phyloP scores from a whole-genome alignment of 2,888 invertebrate genomes.

The Papilio elwesi region DNA sequence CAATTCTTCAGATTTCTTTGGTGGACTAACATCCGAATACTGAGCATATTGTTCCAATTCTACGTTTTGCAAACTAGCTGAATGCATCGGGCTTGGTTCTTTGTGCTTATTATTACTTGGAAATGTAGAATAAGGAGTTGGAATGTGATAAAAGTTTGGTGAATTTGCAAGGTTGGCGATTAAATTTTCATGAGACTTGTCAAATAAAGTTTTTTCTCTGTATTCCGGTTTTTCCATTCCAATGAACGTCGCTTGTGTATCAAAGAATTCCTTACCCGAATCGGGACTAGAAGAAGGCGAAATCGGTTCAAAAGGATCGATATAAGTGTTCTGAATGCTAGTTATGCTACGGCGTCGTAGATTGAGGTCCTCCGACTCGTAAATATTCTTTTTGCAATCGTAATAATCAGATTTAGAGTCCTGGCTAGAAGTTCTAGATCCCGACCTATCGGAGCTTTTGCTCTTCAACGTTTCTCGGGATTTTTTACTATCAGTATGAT shows the following conservation, averaged over 20 bases:
- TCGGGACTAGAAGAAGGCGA: constrained; percentile 88
- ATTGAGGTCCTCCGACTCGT: constrained; percentile 70
- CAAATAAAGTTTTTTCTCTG: constrained; percentile 80
- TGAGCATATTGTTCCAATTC: constrained; percentile 86
- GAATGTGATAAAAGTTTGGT: constrained; percentile 82
- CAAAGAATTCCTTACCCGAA: constrained; percentile 86
- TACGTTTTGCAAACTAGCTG: constrained; percentile 88
- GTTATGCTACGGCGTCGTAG: constrained; percentile 66
- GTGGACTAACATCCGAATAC: constrained; percentile 68
- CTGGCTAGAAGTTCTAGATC: constrained; percentile 87
- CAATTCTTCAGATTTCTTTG: constrained; percentile 74
- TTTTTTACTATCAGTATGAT: constrained; percentile 87
- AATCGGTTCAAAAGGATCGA: constrained; percentile 74
- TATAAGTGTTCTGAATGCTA: constrained; percentile 71
- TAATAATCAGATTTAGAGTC: constrained; percentile 90
- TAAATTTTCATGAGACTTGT: constrained; percentile 85
- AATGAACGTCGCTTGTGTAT: constrained; percentile 78
- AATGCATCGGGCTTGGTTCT: constrained; percentile 85
- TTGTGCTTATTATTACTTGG: constrained; percentile 85
- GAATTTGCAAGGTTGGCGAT: constrained; percentile 79
- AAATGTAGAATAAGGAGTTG: constrained; percentile 86
- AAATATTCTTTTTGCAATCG: constrained; percentile 84
- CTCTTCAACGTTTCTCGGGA: constrained; percentile 86
- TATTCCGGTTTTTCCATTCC: constrained; percentile 76
- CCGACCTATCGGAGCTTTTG: constrained; percentile 85